Conservation (phyloP, 2,113 vertebrate species). For the Cnemophilus loriae region DNA sequence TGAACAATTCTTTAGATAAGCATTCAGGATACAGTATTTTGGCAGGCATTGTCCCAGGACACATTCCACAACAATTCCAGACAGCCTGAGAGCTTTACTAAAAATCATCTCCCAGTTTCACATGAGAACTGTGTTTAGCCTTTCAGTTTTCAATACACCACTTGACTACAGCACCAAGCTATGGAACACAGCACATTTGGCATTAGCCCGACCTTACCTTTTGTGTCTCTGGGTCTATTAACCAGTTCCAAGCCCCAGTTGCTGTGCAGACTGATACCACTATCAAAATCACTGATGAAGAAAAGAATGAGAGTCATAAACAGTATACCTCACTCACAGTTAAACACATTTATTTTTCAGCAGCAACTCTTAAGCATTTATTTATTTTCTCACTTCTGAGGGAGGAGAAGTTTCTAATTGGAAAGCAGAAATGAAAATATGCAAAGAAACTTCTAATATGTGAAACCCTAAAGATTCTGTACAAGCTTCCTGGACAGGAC, state of each 20-base stretch:
- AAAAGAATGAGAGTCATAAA: conserved; percentile 43
- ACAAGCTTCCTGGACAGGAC: background rate
- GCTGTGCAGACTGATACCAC: conserved; percentile 98
- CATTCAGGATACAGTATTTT: background rate
- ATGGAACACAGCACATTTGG: background rate
- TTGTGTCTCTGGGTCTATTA: conserved; percentile 98
- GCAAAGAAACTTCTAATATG: background rate
- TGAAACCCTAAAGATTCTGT: background rate
- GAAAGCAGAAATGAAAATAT: background rate
- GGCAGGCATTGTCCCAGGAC: background rate
- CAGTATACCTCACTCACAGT: background rate
- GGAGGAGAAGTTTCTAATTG: background rate
- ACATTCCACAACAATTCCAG: background rate
- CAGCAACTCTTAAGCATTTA: background rate
- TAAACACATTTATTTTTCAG: background rate
- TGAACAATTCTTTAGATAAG: background rate
- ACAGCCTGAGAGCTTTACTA: background rate
- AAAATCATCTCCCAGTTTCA: background rate
- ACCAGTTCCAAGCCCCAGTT: conserved; percentile 98
- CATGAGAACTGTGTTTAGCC: background rate
- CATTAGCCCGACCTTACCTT: conserved; percentile 76
- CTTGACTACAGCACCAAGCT: background rate
- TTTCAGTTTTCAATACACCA: background rate
- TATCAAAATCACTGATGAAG: conserved; percentile 91
- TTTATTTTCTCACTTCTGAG: background rate